Percentiles rank a stretch among this genome's conserved stretches.
phyloP scores from a whole-genome alignment of 2,888 invertebrate genomes.

The Caradrina clavipalpis region DNA sequence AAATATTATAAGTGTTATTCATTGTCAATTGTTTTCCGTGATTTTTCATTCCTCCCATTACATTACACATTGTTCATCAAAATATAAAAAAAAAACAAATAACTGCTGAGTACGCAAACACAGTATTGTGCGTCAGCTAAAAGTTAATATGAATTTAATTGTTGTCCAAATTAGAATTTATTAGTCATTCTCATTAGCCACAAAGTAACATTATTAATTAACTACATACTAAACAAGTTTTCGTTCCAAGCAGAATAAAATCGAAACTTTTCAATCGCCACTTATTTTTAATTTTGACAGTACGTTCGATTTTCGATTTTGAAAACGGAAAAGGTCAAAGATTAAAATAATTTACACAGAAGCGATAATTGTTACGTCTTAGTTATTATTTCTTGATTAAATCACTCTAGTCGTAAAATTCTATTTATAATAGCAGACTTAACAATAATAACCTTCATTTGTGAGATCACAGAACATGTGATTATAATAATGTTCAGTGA shows the following conservation, averaged over 20 bases:
- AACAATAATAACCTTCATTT: no score
- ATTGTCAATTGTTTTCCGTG: conserved; percentile 33
- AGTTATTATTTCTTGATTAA: background rate
- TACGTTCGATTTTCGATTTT: background rate
- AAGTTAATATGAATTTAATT: conserved; percentile 29
- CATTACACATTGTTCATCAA: background rate
- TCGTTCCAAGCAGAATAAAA: background rate
- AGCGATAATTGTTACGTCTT: background rate
- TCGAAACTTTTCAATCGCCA: conserved; percentile 4
- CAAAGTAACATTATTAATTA: conserved; percentile 18
- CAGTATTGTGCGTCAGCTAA: conserved; percentile 17
- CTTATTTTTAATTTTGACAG: background rate
- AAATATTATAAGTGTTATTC: conserved; percentile 53
- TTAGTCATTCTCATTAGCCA: conserved; percentile 32
- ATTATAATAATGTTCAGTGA: no score
- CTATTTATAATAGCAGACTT: background rate
- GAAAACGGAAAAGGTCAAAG: conserved; percentile 7
- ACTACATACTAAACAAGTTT: conserved; percentile 4
- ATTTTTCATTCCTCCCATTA: conserved; percentile 25
- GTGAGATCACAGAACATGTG: no score
- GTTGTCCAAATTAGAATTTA: conserved; percentile 9
- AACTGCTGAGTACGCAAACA: no score
- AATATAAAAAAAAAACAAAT: background rate
- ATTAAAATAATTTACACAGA: background rate
- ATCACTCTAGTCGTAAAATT: conserved; percentile 6